These are phyloP conservation scores for Acanthopleura granulata DNA, from an alignment of 2,888 invertebrate species.

Conservation along the genomic window DNA sequence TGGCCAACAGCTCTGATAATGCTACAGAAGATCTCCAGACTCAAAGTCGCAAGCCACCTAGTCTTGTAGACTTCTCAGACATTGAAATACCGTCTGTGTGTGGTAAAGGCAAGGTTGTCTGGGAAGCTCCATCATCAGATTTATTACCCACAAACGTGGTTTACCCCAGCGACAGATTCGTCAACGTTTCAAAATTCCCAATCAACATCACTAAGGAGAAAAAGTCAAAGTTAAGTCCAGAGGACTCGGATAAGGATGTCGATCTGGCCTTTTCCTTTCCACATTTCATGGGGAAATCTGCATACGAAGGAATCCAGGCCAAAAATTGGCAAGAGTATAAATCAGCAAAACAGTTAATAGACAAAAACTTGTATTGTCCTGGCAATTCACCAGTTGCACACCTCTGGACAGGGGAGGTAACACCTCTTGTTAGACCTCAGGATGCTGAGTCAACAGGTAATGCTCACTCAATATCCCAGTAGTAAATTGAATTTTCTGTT, in stretches of 20 bases:
- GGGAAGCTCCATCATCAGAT: no score
- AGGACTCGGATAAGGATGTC: constrained; percentile 24
- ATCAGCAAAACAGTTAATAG: constrained; percentile 24
- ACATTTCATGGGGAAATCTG: constrained; percentile 28
- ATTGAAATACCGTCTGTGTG: neutral
- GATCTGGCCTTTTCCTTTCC: constrained; percentile 48
- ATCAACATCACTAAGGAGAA: no score
- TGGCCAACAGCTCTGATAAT: no score
- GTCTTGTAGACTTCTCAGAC: neutral
- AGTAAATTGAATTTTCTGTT: no score
- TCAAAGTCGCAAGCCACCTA: neutral
- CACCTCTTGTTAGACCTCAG: constrained; percentile 54
- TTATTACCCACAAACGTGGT: no score
- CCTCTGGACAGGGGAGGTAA: constrained; percentile 52
- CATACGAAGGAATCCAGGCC: constrained; percentile 31
- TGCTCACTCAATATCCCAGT: no score
- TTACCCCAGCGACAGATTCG: no score
- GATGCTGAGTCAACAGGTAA: constrained; percentile 46
- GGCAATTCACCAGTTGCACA: constrained; percentile 38
- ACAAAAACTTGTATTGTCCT: neutral
- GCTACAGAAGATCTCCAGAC: no score
- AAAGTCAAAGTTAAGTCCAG: no score
- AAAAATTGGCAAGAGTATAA: constrained; percentile 60
- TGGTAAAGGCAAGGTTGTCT: neutral
- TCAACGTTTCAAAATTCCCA: no score